These are phyloP conservation scores for Petroica traversi DNA, from an alignment of 2,113 vertebrate genomes.

Conservation along the genomic window DNA sequence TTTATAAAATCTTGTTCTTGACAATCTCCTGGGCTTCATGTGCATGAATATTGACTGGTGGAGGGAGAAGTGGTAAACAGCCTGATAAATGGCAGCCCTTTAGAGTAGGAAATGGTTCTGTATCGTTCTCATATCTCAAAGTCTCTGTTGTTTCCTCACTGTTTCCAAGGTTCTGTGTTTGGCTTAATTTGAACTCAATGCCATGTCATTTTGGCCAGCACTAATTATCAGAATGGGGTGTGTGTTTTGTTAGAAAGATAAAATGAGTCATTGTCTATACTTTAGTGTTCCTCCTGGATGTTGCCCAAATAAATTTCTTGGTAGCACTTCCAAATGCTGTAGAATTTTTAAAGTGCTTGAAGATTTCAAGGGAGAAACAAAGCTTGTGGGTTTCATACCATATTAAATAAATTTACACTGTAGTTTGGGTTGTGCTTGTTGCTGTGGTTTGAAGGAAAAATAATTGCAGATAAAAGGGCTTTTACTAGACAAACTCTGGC, in stretches of 20 bases:
- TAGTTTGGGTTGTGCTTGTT: neutral
- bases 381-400: neutral
- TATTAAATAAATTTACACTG: neutral
- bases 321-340: neutral
- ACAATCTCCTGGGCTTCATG: neutral
- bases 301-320: neutral
- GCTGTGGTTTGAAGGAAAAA: neutral
- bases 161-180: neutral
- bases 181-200: neutral
- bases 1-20: neutral
- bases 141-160: neutral
- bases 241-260: neutral
- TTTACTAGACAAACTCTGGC: neutral
- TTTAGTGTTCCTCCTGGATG: neutral
- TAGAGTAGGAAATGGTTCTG: neutral
- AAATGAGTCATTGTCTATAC: neutral
- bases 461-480: neutral
- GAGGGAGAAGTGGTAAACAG: neutral
- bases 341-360: neutral
- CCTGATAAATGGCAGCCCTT: neutral
- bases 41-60: neutral
- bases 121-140: neutral
- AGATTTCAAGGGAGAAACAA: neutral
- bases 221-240: neutral
- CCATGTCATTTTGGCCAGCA: neutral